phyloP scores from a whole-genome alignment of 2,797 vertebrate genomes.

The Sandelia bainsii region DNA sequence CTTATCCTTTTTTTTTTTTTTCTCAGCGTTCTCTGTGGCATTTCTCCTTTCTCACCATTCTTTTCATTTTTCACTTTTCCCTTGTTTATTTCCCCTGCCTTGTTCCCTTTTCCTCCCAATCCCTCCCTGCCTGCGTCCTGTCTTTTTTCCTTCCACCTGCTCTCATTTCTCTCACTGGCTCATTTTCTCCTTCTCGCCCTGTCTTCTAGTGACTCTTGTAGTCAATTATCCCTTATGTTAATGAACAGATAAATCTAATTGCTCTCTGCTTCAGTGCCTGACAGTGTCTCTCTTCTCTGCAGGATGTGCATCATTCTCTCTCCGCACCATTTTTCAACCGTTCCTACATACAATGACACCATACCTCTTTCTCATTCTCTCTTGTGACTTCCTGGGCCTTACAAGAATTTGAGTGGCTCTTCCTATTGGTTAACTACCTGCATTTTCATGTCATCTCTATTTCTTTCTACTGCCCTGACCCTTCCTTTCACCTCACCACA shows the following conservation, averaged over 20 bases:
- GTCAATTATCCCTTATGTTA: slow-evolving; percentile 85
- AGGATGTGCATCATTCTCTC: slow-evolving; percentile 58
- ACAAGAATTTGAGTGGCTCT: slow-evolving; percentile 25
- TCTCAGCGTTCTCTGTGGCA: slow-evolving; percentile 56
- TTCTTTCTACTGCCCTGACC: slow-evolving; percentile 34
- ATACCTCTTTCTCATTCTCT: slow-evolving; percentile 40
- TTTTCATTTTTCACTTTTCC: slow-evolving; percentile 72
- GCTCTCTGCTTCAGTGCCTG: slow-evolving; percentile 78
- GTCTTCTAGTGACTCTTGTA: slow-evolving; percentile 78
- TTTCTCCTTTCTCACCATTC: slow-evolving; percentile 53
- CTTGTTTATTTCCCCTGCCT: slow-evolving; percentile 69
- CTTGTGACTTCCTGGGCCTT: slow-evolving; percentile 8
- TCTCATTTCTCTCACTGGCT: slow-evolving; percentile 71
- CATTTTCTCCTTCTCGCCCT: slow-evolving; percentile 65
- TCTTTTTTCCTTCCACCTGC: slow-evolving; percentile 75
- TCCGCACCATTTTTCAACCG: slow-evolving; percentile 57
- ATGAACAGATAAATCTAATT: slow-evolving; percentile 88
- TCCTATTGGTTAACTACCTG: slow-evolving; percentile 17
- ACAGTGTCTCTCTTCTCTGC: slow-evolving; percentile 66
- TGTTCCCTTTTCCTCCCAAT: slow-evolving; percentile 68
- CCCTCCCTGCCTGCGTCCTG: slow-evolving; percentile 52
- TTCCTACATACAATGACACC: slow-evolving; percentile 20
- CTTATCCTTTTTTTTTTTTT: slow-evolving; percentile 68
- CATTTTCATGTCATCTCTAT: slow-evolving; percentile 29
- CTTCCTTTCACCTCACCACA: slow-evolving; percentile 28